A percentile compares a stretch with the other conserved stretches of the same genome.
Evolutionary conservation across 2,888 invertebrate genomes (phyloP).

Genomic region (Homarus gammarus): DNA sequence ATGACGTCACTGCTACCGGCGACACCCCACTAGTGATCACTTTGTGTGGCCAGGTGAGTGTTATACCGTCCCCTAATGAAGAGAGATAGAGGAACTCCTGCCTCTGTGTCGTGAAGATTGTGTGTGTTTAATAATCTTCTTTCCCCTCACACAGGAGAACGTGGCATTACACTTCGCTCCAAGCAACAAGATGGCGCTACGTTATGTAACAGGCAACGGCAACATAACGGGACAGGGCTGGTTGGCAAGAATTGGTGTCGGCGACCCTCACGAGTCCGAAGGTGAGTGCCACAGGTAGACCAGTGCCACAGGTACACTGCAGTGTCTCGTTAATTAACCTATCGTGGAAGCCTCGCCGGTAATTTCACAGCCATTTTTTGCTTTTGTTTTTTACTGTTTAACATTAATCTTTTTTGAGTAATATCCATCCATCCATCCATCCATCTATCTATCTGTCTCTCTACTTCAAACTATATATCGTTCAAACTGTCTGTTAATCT

Average conservation of each 20-base stretch:
- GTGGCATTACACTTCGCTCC: constrained; percentile 41
- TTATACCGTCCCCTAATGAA: too few species aligned
- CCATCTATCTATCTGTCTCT: too few species aligned
- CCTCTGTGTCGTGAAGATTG: not conserved
- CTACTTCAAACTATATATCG: too few species aligned
- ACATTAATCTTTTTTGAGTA: too few species aligned
- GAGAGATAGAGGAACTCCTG: too few species aligned
- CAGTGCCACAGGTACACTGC: too few species aligned
- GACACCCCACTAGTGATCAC: constrained; percentile 48
- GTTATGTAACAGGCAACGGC: constrained; percentile 58
- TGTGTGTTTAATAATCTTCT: not conserved
- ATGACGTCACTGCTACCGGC: constrained; percentile 49
- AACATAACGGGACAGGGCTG: constrained; percentile 61
- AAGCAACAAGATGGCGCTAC: constrained; percentile 51
- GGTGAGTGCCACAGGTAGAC: constrained; percentile 30
- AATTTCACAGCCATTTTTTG: too few species aligned
- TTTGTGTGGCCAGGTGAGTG: constrained; percentile 61
- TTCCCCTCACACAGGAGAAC: not conserved
- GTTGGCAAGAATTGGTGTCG: not conserved
- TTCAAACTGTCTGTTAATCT: too few species aligned
- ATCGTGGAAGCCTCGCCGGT: too few species aligned
- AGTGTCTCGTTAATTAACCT: too few species aligned
- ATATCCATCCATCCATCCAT: too few species aligned
- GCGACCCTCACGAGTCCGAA: constrained; percentile 29
- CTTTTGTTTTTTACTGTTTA: too few species aligned